Evolutionary conservation across 1,140 invertebrate genomes (phyloP), one percentile per base, ranked within the genome.

Genomic region (Theocolax elegans): DNA sequence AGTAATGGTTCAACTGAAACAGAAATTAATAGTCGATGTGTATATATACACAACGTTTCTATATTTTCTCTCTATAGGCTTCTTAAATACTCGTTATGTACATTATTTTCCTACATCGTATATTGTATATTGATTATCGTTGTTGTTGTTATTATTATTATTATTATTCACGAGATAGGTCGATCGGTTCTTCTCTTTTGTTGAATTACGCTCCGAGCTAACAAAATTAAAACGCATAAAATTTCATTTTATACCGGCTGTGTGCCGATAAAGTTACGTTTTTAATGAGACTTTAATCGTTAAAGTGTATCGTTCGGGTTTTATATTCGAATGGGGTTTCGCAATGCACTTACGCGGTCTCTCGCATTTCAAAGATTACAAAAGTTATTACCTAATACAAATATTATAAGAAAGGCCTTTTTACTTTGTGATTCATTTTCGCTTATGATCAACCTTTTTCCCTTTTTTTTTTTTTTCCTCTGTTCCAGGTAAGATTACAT

Each of bases 301-400:
- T 51, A 60, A 67, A 25, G 10, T 49, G 29, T 53, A 54, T 65
- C 35, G 21, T 21, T 29, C 23, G 12, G 8, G 19, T 59, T 67
- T 67, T 17, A 67, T 13, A 23, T 31, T 38, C 19, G 25, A 9
- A n/a, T 3, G 29, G n/a, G 10, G 7, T 53, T 65, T 53, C 49
- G 23, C 49, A 65, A 65, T 54, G 31, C 25, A 19, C 35, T 21
- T 54, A 46, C 17, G 53, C 53, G n/a, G 15, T 46, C 38, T n/a
- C 19, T n/a, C 3, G 3, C 54, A 17, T 19, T 7, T 4, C 10
- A 42, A 13, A 25, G n/a, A 17, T 66, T 67, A 58, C 40, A 67
- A 56, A 67, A 67, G 51, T 58, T 58, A 46, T 67, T 67, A 58
- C 64, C 35, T 42, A 58, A 67, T 25, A 46, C 27, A 54, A 31